Evolutionary conservation across 2,797 vertebrate genomes (phyloP).

Genomic region (Tenualosa thibaudeaui): DNA sequence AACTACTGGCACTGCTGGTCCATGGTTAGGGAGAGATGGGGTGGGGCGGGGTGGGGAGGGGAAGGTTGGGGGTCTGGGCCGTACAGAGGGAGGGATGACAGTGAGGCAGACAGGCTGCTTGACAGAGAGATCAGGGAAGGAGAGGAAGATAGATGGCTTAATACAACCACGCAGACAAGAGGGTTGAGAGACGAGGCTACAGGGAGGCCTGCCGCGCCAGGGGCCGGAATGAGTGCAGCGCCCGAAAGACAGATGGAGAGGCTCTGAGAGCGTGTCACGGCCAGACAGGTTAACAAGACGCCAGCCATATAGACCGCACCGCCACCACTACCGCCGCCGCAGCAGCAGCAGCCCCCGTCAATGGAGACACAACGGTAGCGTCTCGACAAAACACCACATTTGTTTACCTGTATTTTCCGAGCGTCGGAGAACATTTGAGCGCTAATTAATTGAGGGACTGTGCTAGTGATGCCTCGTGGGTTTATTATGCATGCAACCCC

Average conservation of each 20-base stretch:
- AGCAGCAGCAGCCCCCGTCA: slow-evolving; percentile 3
- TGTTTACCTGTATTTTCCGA: slow-evolving; percentile 42
- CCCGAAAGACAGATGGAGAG: slow-evolving; percentile 68
- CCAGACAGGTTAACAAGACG: slow-evolving; percentile 71
- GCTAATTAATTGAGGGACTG: slow-evolving; percentile 51
- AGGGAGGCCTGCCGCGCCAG: slow-evolving; percentile 61
- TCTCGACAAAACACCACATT: slow-evolving; percentile 43
- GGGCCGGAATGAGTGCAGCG: slow-evolving; percentile 67
- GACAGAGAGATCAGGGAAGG: slow-evolving; percentile 68
- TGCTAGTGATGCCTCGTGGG: slow-evolving; percentile 45
- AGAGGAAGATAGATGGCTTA: slow-evolving; percentile 78
- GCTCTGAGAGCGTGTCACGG: slow-evolving; percentile 58
- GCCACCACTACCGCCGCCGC: too few species aligned
- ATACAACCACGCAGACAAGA: slow-evolving; percentile 73
- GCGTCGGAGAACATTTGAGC: slow-evolving; percentile 40
- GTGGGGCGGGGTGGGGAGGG: slow-evolving; percentile 28
- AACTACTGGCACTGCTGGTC: too few species aligned
- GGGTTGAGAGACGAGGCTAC: slow-evolving; percentile 70
- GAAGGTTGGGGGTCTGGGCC: background rate
- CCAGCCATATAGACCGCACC: slow-evolving; percentile 18
- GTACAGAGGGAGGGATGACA: slow-evolving; percentile 32
- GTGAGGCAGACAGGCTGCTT: slow-evolving; percentile 66
- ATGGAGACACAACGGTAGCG: slow-evolving; percentile 20
- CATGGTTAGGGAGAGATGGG: background rate
- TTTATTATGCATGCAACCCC: slow-evolving; percentile 38